Evolutionary conservation across 2,888 invertebrate genomes (phyloP).

Genomic region (Heliconius erato): DNA sequence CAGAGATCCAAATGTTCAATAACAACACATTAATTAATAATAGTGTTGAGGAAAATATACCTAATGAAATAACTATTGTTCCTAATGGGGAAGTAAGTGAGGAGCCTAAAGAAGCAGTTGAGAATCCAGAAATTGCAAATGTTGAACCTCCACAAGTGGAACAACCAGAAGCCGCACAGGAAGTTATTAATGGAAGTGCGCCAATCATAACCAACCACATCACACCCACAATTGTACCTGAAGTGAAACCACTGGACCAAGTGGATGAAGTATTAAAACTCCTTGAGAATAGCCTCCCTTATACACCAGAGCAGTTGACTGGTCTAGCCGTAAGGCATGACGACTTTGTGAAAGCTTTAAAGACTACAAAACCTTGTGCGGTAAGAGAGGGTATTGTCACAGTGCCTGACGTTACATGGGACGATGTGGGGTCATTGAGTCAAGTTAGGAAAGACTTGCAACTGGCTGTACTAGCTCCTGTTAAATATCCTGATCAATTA

Average conservation of each 20-base stretch:
- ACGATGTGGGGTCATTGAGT: conserved; percentile 96
- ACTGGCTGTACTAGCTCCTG: conserved; percentile 96
- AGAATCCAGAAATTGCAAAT: conserved; percentile 52
- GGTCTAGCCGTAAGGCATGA: conserved; percentile 89
- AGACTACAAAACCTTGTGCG: conserved; percentile 95
- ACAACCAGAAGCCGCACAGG: conserved; percentile 58
- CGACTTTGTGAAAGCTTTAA: conserved; percentile 92
- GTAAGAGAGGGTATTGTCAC: conserved; percentile 99
- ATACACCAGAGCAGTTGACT: conserved; percentile 87
- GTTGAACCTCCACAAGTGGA: conserved; percentile 51
- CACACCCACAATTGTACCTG: conserved; percentile 42
- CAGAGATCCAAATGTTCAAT: conserved; percentile 63
- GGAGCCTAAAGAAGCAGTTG: conserved; percentile 54
- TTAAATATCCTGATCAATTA: conserved; percentile 93
- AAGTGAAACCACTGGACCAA: conserved; percentile 58
- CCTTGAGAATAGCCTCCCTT: conserved; percentile 88
- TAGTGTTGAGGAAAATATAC: conserved; percentile 55
- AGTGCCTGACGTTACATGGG: conserved; percentile 98
- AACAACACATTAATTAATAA: conserved; percentile 46
- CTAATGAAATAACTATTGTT: conserved; percentile 63
- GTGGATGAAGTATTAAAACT: conserved; percentile 87
- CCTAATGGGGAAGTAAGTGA: conserved; percentile 76
- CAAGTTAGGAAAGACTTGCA: conserved; percentile 96
- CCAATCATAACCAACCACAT: conserved; percentile 40
- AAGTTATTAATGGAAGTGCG: conserved; percentile 54